Conservation (phyloP, 1,140 invertebrate genomes). For the Lepidotrigona ventralis region DNA sequence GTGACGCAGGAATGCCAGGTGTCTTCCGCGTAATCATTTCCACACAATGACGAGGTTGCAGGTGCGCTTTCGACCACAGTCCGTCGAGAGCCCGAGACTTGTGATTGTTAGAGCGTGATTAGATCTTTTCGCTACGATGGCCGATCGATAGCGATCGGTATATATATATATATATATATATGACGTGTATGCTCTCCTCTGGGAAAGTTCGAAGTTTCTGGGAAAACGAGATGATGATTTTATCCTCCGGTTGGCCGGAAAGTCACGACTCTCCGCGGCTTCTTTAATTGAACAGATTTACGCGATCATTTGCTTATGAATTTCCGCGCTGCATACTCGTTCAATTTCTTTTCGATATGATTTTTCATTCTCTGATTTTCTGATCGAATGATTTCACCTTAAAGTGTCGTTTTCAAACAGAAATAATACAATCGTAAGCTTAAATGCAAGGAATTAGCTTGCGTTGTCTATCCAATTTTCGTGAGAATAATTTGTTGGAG, state of each 20-base stretch:
- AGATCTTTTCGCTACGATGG: constrained; percentile 21
- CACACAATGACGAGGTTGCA: constrained; percentile 50
- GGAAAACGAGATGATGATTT: constrained; percentile 38
- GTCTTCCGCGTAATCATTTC: constrained; percentile 61
- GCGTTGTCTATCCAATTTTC: too few species aligned
- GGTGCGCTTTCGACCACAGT: constrained; percentile 29
- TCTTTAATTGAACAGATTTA: constrained; percentile 28
- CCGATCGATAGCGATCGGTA: constrained; percentile 45
- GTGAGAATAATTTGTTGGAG: too few species aligned
- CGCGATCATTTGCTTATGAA: constrained; percentile 6
- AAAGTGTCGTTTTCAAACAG: too few species aligned
- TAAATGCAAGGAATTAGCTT: too few species aligned
- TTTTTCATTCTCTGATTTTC: too few species aligned
- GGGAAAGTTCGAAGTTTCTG: constrained; percentile 43
- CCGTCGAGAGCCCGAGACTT: background rate
- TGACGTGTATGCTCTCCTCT: background rate
- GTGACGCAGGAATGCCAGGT: constrained; percentile 44
- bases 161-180: background rate
- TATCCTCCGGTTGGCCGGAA: background rate
- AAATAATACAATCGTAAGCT: too few species aligned
- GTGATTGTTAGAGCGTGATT: constrained; percentile 36
- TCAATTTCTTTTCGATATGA: too few species aligned
- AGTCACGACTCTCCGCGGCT: constrained; percentile 13
- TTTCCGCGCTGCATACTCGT: background rate
- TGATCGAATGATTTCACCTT: too few species aligned